Conservation (phyloP, 1,140 invertebrate species). For the Trialeurodes vaporariorum region DNA sequence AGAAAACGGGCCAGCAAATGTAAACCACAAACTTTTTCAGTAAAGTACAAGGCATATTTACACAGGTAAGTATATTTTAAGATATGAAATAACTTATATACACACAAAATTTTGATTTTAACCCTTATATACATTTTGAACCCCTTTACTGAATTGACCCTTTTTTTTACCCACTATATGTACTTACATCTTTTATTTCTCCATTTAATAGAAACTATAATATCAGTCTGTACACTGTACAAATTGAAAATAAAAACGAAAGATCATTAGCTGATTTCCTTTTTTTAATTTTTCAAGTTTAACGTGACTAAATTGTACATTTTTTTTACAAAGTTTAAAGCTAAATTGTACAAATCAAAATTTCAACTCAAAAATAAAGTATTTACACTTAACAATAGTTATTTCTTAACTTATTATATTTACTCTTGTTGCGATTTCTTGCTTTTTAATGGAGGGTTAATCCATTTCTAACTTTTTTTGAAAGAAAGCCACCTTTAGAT, state of each 20-base stretch:
- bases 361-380: neutral
- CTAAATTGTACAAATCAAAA: neutral
- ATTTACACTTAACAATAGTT: too few relatives aligned
- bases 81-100: neutral
- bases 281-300: neutral
- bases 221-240: too few relatives aligned
- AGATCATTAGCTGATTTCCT: neutral
- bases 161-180: too few relatives aligned
- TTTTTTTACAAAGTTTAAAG: neutral
- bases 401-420: neutral
- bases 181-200: too few relatives aligned
- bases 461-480: too few relatives aligned
- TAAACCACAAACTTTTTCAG: too few relatives aligned
- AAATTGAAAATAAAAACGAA: neutral
- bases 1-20: too few relatives aligned
- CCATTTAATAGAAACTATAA: too few relatives aligned
- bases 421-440: neutral
- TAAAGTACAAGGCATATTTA: constrained; percentile 1
- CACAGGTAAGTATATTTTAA: neutral
- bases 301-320: neutral
- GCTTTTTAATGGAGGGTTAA: too few relatives aligned
- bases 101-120: neutral
- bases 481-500: too few relatives aligned
- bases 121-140: neutral
- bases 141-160: too few relatives aligned